These are phyloP conservation scores for Homarus americanus DNA, from an alignment of 1,140 invertebrate species.

Conservation along the genomic window DNA sequence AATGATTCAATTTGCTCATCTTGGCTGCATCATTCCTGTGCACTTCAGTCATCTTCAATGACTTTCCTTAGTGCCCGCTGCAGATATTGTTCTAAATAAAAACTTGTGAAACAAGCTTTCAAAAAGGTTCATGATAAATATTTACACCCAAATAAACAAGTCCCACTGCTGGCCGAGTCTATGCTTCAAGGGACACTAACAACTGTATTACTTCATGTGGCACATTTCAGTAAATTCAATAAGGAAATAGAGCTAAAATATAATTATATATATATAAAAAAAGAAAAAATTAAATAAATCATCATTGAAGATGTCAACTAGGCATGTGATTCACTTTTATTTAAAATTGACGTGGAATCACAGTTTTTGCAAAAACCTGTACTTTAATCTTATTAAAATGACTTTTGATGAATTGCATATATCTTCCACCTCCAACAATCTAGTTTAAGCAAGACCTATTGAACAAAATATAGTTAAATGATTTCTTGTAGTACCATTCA, in stretches of 20 bases:
- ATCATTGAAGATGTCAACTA: not conserved
- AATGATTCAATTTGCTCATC: conserved; percentile 1
- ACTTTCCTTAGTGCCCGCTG: not conserved
- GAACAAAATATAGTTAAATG: conserved; percentile 20
- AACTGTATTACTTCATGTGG: not conserved
- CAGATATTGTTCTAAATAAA: conserved; percentile 21
- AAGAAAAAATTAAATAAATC: not conserved
- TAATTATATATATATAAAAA: no score
- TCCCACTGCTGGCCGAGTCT: not conserved
- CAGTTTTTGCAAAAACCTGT: conserved; percentile 49
- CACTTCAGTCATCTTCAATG: conserved; percentile 10
- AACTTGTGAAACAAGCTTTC: not conserved
- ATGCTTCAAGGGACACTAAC: not conserved
- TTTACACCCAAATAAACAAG: not conserved
- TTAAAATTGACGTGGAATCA: conserved; percentile 22
- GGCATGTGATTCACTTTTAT: not conserved
- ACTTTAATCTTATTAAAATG: not conserved
- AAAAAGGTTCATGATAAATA: conserved; percentile 7
- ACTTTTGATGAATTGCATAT: conserved; percentile 60
- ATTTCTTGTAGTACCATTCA: conserved; percentile 30
- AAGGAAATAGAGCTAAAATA: not conserved
- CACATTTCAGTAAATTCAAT: not conserved
- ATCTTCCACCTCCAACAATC: conserved; percentile 36
- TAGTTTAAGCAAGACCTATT: conserved; percentile 47
- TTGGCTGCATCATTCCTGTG: conserved; percentile 12